Percentiles rank a stretch among this genome's conserved stretches.
Evolutionary conservation across 1,140 invertebrate species (phyloP).

Genomic region (Polypedilum vanderplanki): DNA sequence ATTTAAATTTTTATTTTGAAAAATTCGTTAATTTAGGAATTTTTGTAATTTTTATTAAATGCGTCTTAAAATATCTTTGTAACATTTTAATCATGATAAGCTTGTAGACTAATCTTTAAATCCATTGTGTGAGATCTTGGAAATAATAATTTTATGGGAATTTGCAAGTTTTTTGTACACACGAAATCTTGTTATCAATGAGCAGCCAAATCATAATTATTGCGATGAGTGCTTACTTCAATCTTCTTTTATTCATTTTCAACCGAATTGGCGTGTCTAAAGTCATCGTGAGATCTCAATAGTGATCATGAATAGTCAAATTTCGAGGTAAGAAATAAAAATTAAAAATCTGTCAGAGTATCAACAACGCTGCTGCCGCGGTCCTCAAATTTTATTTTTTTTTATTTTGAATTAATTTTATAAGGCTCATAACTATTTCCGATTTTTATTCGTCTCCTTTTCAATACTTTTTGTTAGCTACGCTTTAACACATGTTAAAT

Average conservation of each 20-base stretch:
- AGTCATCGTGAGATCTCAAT: constrained; percentile 15
- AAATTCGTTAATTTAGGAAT: not conserved
- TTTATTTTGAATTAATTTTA: constrained; percentile 8
- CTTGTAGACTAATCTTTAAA: not conserved
- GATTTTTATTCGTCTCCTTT: not conserved
- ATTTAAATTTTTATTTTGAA: not conserved
- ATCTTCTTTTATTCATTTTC: not conserved
- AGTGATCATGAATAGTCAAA: not conserved
- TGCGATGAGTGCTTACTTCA: not conserved
- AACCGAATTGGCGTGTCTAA: constrained; percentile 8
- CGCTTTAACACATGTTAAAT: constrained; percentile 5
- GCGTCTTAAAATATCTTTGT: not conserved
- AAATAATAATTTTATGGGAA: not conserved
- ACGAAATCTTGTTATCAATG: constrained; percentile 5
- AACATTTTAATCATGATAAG: not conserved
- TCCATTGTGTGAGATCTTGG: not conserved
- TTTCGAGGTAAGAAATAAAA: not conserved
- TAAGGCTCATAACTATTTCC: constrained; percentile 12
- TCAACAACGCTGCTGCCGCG: not conserved
- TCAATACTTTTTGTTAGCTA: not conserved
- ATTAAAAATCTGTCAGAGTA: not conserved
- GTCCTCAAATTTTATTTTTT: not conserved
- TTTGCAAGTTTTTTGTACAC: not conserved
- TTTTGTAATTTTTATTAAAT: not conserved
- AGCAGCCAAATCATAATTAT: not conserved